phyloP scores from a whole-genome alignment of 2,797 vertebrate genomes.

The Tapera naevia region DNA sequence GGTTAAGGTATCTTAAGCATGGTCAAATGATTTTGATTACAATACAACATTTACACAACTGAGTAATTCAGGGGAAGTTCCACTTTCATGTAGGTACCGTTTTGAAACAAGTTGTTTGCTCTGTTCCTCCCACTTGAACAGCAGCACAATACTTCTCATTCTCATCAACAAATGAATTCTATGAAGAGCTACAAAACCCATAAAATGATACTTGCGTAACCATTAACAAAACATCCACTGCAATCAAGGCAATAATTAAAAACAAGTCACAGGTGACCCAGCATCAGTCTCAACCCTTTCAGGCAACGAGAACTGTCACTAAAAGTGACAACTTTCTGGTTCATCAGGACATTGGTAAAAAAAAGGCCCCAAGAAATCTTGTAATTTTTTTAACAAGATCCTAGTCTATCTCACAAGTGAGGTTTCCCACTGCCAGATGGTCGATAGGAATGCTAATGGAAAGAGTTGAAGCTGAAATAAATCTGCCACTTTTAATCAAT shows the following conservation, averaged over 20 bases:
- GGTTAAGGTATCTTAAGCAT: background rate
- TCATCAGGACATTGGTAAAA: constrained; percentile 41
- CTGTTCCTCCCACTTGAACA: background rate
- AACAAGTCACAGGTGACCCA: constrained; percentile 25
- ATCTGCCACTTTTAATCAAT: constrained; percentile 83
- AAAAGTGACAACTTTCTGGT: constrained; percentile 58
- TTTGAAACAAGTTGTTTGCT: background rate
- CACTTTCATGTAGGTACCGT: background rate
- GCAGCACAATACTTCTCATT: background rate
- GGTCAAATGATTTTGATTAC: background rate
- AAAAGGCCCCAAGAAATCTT: constrained; percentile 52
- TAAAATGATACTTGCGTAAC: background rate
- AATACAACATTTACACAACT: background rate
- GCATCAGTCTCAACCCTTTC: constrained; percentile 12
- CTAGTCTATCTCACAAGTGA: constrained; percentile 47
- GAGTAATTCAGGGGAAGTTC: background rate
- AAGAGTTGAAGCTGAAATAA: constrained; percentile 79
- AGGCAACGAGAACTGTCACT: constrained; percentile 26
- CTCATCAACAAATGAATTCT: background rate
- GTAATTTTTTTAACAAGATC: constrained; percentile 40
- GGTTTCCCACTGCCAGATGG: constrained; percentile 75
- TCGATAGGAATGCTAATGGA: constrained; percentile 78
- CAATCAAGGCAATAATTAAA: background rate
- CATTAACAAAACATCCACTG: background rate
- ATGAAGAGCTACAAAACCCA: background rate